Evolutionary conservation across 2,888 invertebrate genomes (phyloP).

Genomic region (Tenthredo amoena): DNA sequence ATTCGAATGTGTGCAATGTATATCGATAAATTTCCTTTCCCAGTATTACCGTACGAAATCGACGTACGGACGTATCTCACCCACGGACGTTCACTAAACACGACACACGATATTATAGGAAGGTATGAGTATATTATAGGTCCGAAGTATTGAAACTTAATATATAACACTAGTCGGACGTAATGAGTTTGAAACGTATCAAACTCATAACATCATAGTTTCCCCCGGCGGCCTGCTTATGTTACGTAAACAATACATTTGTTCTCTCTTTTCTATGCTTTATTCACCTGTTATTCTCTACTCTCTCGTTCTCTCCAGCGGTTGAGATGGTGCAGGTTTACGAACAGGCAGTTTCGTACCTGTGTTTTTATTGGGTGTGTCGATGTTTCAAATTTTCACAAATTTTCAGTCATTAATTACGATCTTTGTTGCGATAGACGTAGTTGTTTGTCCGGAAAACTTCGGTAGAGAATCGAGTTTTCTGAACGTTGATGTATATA

Average conservation of each 20-base stretch:
- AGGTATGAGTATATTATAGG: neutral
- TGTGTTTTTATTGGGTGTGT: neutral
- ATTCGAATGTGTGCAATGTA: neutral
- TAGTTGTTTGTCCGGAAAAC: neutral
- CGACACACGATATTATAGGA: slow-evolving; percentile 12
- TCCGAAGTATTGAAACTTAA: slow-evolving; percentile 28
- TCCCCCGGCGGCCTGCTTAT: neutral
- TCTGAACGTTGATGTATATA: neutral
- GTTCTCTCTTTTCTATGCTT: neutral
- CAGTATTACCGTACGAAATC: neutral
- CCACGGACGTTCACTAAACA: neutral
- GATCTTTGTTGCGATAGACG: neutral
- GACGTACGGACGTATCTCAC: neutral
- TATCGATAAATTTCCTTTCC: neutral
- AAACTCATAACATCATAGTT: slow-evolving; percentile 33
- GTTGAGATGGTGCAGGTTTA: neutral
- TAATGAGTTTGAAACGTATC: slow-evolving; percentile 43
- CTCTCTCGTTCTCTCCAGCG: neutral
- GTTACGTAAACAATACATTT: slow-evolving; percentile 49
- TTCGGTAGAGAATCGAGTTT: neutral
- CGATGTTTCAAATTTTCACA: neutral
- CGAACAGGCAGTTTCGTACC: neutral
- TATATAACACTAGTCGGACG: slow-evolving; percentile 14
- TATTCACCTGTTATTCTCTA: neutral
- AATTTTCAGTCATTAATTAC: neutral